A percentile compares a stretch with the other conserved stretches of the same genome.
Conservation (phyloP, 1,140 invertebrate species). For the Zaprionus ghesquierei region DNA sequence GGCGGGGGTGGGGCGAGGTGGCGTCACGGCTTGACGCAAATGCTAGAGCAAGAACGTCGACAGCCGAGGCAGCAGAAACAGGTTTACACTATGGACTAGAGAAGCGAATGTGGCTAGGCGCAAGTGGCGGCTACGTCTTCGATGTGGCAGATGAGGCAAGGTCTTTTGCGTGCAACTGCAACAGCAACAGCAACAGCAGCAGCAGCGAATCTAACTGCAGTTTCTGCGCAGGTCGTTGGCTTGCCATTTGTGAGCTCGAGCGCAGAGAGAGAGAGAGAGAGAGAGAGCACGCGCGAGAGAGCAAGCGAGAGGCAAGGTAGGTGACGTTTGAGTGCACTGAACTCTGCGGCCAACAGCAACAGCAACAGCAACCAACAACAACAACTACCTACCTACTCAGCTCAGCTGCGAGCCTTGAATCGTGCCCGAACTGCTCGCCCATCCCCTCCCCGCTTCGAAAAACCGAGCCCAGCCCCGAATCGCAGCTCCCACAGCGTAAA, state of each 20-base stretch:
- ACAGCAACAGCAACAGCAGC: conserved; percentile 35
- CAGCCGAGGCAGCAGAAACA: conserved; percentile 43
- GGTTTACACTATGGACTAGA: conserved; percentile 48
- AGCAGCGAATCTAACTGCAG: conserved; percentile 71
- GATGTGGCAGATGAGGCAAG: conserved; percentile 53
- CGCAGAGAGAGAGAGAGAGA: conserved; percentile 5
- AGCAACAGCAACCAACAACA: too few relatives aligned
- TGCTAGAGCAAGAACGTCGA: conserved; percentile 70
- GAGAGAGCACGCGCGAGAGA: neutral
- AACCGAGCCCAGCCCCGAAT: neutral
- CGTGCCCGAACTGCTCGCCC: neutral
- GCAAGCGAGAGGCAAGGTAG: conserved; percentile 23
- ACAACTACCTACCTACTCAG: neutral
- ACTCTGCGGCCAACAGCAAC: conserved; percentile 58
- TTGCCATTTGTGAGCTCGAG: conserved; percentile 45
- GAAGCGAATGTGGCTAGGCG: conserved; percentile 49
- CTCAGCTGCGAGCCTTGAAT: neutral
- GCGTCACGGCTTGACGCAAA: conserved; percentile 51
- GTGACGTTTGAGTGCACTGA: conserved; percentile 70
- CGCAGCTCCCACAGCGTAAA: conserved; percentile 54
- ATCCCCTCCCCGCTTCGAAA: too few relatives aligned
- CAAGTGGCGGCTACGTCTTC: conserved; percentile 24
- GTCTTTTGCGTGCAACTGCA: conserved; percentile 77
- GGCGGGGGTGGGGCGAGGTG: neutral
- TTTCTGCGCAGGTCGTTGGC: conserved; percentile 77